Base-by-base conservation (phyloP, 2,797 vertebrate species). In the Sebastes diploproa region DNA sequence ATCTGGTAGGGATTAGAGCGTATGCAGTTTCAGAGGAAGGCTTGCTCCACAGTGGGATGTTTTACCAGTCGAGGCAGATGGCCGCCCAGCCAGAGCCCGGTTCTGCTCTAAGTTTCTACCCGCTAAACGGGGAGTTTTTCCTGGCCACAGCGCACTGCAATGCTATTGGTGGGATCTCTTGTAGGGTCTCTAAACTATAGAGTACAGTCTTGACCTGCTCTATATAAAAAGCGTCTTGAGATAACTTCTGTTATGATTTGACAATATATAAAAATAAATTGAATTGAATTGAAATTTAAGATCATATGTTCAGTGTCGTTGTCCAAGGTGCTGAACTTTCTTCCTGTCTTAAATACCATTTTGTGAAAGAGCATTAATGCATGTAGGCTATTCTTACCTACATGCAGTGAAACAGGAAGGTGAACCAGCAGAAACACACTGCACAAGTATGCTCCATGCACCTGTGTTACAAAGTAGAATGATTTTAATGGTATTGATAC, bases 231-330 rank as follows among this genome's bases (percentile, higher is more conserved):
- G 42, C 14, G 0, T 46, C 14, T 46, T 46, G 16, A 46, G 42
- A 46, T 46, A 46, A 46, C 42, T 46, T 46, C 42, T 46, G 42
- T 0, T 46, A 46, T 46, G 42, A 46, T 46, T 46, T 46, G 42
- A 46, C 42, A 0, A 0, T 46, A 46, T 46, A 18, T 46, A 46
- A 18, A 46, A 46, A 46, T 0, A 46, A 46, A 46, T 46, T 46
- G 42, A 1, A 46, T 42, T 42, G 38, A 46, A 46, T 46, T 18
- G 14, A 46, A 7, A 18, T 46, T 46, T 13, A 11, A 1, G n/a
- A 36, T 14, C 36, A 29, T 38, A 27, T 2, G 50, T 18, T 56
- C 6, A 56, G n/a, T 12, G 52, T 38, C 13, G 6, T 2, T 36
- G 32, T 56, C 32, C 67, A 8, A 3, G 67, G 32, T 38, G 52